Conservation (phyloP, 2,888 invertebrate genomes). For the Trimorus sp. region DNA sequence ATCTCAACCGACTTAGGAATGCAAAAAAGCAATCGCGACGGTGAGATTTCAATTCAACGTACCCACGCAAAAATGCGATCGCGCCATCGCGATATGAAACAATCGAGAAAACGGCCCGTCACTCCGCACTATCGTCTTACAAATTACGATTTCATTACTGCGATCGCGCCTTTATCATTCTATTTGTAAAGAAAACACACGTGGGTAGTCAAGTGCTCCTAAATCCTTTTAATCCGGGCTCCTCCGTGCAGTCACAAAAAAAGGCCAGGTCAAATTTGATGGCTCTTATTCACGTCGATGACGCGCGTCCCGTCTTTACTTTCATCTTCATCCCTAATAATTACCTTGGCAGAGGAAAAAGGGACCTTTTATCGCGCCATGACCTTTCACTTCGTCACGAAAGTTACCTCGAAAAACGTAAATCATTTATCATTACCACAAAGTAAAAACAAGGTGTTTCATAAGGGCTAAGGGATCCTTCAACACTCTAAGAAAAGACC, state of each 20-base stretch:
- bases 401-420: no score
- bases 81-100: not conserved
- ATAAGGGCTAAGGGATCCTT: no score
- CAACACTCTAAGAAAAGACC: no score
- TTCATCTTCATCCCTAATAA: conserved; percentile 51
- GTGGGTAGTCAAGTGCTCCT: conserved; percentile 49
- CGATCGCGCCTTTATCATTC: conserved; percentile 16
- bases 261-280: conserved; percentile 53
- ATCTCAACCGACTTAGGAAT: no score
- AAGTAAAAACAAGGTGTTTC: no score
- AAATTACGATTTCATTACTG: conserved; percentile 21
- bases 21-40: not conserved
- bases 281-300: conserved; percentile 44
- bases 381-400: not conserved
- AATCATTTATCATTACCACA: no score
- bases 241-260: conserved; percentile 41
- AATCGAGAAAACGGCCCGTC: conserved; percentile 2
- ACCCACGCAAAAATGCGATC: no score
- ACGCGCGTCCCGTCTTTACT: conserved; percentile 47
- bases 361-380: conserved; percentile 6
- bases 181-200: conserved; percentile 46
- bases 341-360: conserved; percentile 23
- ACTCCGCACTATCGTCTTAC: conserved; percentile 10
- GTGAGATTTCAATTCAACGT: not conserved
- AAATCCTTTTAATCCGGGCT: conserved; percentile 24